Percentiles rank a stretch among this genome's conserved stretches.
Conservation (phyloP, 2,113 vertebrate genomes). For the Pelvicachromis taeniatus region DNA sequence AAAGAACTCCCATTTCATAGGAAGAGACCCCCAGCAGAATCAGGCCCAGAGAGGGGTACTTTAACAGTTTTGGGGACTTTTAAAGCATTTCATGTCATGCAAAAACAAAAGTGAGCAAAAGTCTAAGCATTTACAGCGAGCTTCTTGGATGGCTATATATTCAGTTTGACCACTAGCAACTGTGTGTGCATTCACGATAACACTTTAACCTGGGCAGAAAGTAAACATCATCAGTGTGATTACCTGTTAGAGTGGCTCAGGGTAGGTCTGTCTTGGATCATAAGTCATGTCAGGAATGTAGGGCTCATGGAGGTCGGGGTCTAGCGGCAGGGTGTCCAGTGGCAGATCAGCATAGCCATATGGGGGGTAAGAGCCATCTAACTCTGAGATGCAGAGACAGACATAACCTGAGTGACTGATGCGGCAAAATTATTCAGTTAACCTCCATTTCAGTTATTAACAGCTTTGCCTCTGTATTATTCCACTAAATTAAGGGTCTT, state of each 20-base stretch:
- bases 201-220: not conserved
- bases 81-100: no score
- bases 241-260: constrained; percentile 71
- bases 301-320: constrained; percentile 64
- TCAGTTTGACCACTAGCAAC: not conserved
- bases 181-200: not conserved
- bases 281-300: constrained; percentile 68
- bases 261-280: constrained; percentile 67
- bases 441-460: not conserved
- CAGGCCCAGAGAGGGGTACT: no score
- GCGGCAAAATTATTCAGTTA: no score
- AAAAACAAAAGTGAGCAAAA: no score
- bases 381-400: constrained; percentile 32
- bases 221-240: not conserved
- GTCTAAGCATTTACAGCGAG: not conserved
- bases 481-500: no score
- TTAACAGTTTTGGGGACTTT: no score
- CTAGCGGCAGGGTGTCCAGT: constrained; percentile 62
- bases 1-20: no score
- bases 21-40: no score
- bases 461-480: not conserved
- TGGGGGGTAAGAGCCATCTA: constrained; percentile 59
- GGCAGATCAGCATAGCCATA: constrained; percentile 67
- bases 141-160: not conserved
- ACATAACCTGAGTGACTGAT: not conserved